Evolutionary conservation across 2,797 vertebrate species (phyloP).

Genomic region (Eleutherodactylus coqui): DNA sequence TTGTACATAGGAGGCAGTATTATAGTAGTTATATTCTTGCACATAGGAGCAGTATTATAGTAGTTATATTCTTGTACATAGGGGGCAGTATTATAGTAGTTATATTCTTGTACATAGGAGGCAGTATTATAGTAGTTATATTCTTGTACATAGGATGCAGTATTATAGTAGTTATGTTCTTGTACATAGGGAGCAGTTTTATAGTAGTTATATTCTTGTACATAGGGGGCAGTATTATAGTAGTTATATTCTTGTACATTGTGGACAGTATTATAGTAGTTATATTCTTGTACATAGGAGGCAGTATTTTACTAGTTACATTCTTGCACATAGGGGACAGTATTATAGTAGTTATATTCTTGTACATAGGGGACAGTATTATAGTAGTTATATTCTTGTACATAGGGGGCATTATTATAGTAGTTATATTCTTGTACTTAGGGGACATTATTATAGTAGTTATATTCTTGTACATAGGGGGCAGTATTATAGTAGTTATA

Average conservation of each 20-base stretch:
- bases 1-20: background rate
- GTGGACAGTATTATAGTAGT: background rate
- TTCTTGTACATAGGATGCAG: background rate
- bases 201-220: conserved; percentile 16
- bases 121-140: background rate
- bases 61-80: no score
- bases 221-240: background rate
- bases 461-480: no score
- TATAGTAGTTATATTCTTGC: conserved; percentile 3
- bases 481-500: no score
- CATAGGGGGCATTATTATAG: background rate
- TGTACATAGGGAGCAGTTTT: background rate
- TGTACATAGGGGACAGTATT: background rate
- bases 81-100: no score
- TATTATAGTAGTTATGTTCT: background rate
- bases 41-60: background rate
- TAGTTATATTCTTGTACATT: background rate
- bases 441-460: no score
- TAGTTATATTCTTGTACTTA: background rate
- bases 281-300: background rate
- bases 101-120: no score
- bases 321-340: background rate
- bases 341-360: background rate
- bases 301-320: background rate
- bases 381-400: no score